A percentile compares a stretch with the other conserved stretches of the same genome.
phyloP scores from a whole-genome alignment of 2,888 invertebrate species.

The Harmothoe impar region DNA sequence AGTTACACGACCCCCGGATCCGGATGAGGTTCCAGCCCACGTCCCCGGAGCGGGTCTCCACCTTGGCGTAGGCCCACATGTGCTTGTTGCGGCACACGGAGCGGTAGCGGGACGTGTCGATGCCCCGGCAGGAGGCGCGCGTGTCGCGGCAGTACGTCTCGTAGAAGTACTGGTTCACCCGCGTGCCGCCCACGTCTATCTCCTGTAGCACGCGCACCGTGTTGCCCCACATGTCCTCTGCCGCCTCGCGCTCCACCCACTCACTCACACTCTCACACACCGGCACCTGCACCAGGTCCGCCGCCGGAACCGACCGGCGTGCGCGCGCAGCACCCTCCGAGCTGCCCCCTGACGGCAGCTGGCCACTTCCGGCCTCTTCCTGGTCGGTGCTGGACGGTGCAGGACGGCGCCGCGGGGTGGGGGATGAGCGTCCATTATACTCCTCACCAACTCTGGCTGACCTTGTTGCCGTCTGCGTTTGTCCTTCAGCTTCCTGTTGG shows the following conservation, averaged over 20 bases:
- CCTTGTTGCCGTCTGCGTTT: neutral
- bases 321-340: neutral
- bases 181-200: constrained; percentile 57
- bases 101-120: constrained; percentile 47
- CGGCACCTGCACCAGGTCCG: constrained; percentile 64
- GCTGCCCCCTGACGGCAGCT: neutral
- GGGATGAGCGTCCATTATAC: neutral
- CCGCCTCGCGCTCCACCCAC: constrained; percentile 69
- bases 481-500: neutral
- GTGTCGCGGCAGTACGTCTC: constrained; percentile 61
- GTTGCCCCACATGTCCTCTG: constrained; percentile 63
- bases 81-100: constrained; percentile 57
- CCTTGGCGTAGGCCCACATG: constrained; percentile 63
- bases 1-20: constrained; percentile 59
- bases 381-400: neutral
- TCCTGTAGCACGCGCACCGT: constrained; percentile 56
- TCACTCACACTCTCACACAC: constrained; percentile 71
- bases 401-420: neutral
- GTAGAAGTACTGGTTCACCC: constrained; percentile 63
- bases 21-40: constrained; percentile 60
- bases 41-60: neutral
- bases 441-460: too few species aligned
- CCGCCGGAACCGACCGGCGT: neutral
- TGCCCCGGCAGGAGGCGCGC: constrained; percentile 63
- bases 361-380: neutral